Evolutionary conservation across 2,888 invertebrate species (phyloP).

Genomic region (Ennomos erosarius): DNA sequence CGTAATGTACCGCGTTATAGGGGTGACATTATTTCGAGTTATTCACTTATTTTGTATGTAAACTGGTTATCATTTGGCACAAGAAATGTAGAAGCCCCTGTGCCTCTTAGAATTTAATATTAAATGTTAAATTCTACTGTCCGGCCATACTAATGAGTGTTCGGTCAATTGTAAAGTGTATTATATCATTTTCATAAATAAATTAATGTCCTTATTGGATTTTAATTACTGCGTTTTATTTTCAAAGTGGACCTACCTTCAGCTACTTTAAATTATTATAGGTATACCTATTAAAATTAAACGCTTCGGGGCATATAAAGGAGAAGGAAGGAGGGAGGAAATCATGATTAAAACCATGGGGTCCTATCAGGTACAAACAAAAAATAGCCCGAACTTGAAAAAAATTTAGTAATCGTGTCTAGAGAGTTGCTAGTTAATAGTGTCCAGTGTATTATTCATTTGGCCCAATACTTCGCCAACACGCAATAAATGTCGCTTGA

Average conservation of each 20-base stretch:
- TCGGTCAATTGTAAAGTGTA: conserved; percentile 83
- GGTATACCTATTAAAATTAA: too few species aligned
- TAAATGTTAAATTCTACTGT: conserved; percentile 44
- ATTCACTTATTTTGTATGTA: conserved; percentile 11
- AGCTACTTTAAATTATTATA: too few species aligned
- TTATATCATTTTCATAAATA: conserved; percentile 81
- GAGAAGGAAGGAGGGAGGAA: too few species aligned
- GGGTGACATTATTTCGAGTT: conserved; percentile 30
- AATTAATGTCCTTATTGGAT: conserved; percentile 83
- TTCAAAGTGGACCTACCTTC: neutral
- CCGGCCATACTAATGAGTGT: conserved; percentile 67
- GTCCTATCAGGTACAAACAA: too few species aligned
- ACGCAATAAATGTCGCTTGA: too few species aligned
- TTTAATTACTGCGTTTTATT: conserved; percentile 68
- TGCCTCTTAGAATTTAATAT: conserved; percentile 39
- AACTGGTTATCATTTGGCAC: conserved; percentile 30
- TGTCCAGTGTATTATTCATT: too few species aligned
- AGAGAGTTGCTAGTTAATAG: too few species aligned
- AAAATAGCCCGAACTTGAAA: too few species aligned
- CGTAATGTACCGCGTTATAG: conserved; percentile 41
- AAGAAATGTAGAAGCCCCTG: conserved; percentile 30
- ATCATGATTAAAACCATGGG: too few species aligned
- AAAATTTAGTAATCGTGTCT: too few species aligned
- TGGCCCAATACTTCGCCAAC: too few species aligned
- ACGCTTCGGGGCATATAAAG: too few species aligned